Evolutionary conservation across 1,140 invertebrate genomes (phyloP), one percentile per base, ranked within the genome.

Genomic region (Brachionus angularis): DNA sequence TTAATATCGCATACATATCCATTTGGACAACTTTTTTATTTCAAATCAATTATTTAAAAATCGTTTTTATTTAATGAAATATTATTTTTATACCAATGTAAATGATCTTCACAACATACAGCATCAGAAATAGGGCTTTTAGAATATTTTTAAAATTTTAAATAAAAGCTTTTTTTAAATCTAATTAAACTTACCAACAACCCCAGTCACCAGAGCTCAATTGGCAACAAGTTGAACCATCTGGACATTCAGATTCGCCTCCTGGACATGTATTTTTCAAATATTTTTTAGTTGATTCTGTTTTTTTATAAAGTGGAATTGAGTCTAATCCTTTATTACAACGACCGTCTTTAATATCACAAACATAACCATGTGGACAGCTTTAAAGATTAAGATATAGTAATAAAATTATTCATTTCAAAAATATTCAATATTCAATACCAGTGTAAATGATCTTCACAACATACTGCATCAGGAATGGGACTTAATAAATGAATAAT

Each of bases 161-260:
- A n/a, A 62, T 14, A 14, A 21, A 8, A n/a, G 25, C n/a, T 36
- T 61, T 3, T 34, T 61, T 61, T 0, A 62, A 12, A n/a, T 62
- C 36, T 21, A 16, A 42, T 39, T 46, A 18, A 2, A 23, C 18
- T 44, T 44, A 64, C 61, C 61, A 52, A 21, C 82, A 83, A 39
- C 79, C 81, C 72, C 76, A 82, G 14, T 74, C 50, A 25, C 76
- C 78, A 53, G 70, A 52, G 0, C n/a, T 69, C 33, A 79, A 21
- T 36, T 76, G 73, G 74, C 82, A 83, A 72, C 82, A 83, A 10
- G 82, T 83, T 14, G 74, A 73, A 14, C 75, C 75, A 75, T 76
- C 75, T 12, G 76, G 78, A 75, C 82, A 83, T 47, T 77, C 72
- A 31, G 42, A 69, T 31, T 18, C 7, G 69, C 75, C 76, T 16